phyloP scores from a whole-genome alignment of 2,113 vertebrate species.

The Mustelus asterias region DNA sequence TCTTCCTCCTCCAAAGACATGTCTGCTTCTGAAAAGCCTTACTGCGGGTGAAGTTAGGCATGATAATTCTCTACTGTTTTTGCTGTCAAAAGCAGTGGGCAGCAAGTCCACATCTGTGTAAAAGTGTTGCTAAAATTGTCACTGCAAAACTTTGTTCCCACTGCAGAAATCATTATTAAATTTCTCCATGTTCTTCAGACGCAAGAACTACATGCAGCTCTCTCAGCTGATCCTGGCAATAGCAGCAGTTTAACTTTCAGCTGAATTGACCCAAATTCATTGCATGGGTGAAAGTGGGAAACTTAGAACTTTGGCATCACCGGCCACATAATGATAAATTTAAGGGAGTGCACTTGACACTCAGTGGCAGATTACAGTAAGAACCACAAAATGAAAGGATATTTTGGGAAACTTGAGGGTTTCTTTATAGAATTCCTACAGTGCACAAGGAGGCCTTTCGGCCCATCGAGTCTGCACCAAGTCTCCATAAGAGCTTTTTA shows the following conservation, averaged over 20 bases:
- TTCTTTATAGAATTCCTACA: too few relatives aligned
- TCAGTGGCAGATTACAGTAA: not conserved
- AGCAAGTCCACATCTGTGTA: not conserved
- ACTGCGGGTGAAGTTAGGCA: not conserved
- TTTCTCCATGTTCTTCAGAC: not conserved
- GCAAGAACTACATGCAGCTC: not conserved
- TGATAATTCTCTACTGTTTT: not conserved
- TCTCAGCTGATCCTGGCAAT: not conserved
- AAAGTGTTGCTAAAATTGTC: not conserved
- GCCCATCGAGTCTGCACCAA: too few relatives aligned
- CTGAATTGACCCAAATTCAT: not conserved
- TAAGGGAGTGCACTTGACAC: not conserved
- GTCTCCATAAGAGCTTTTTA: too few relatives aligned
- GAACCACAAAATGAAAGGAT: not conserved
- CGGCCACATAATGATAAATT: not conserved
- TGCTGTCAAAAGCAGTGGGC: not conserved
- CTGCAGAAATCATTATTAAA: not conserved
- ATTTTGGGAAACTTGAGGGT: not conserved
- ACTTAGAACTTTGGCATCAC: not conserved
- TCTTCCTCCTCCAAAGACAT: not conserved
- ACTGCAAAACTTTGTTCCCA: not conserved
- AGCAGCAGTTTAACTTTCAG: not conserved
- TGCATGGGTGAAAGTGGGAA: not conserved
- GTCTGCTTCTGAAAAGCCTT: not conserved
- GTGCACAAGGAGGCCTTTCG: too few relatives aligned